A percentile compares a stretch with the other conserved stretches of the same genome.
Conservation (phyloP, 2,113 vertebrate species). For the Emydocephalus ijimae region DNA sequence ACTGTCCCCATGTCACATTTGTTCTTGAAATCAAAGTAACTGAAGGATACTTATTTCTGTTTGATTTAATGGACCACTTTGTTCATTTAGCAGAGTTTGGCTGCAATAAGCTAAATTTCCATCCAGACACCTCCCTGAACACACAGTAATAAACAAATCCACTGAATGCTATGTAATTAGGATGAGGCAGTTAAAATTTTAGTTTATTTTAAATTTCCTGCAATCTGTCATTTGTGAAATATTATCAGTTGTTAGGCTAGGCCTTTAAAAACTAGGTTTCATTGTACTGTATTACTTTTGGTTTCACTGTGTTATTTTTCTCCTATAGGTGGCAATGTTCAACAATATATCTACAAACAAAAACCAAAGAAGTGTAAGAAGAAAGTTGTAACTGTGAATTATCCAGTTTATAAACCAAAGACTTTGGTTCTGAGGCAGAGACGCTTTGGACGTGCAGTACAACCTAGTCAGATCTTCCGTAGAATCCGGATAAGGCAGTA, state of each 20-base stretch:
- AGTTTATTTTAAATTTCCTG: neutral
- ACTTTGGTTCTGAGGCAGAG: constrained; percentile 56
- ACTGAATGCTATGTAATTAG: neutral
- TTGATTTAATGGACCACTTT: neutral
- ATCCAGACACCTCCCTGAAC: neutral
- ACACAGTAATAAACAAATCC: neutral
- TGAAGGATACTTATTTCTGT: neutral
- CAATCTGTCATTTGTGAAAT: neutral
- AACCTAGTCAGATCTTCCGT: constrained; percentile 36
- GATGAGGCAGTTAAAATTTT: neutral
- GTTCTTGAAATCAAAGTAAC: neutral
- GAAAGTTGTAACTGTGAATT: constrained; percentile 52
- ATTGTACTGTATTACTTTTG: neutral
- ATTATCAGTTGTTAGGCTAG: neutral
- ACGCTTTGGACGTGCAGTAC: constrained; percentile 61
- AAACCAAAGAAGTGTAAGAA: constrained; percentile 72
- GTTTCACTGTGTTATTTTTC: neutral
- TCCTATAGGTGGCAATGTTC: constrained; percentile 79
- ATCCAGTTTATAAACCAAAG: constrained; percentile 52
- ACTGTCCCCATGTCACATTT: neutral
- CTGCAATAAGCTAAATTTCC: neutral
- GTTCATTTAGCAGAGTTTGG: neutral
- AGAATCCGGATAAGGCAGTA: constrained; percentile 57
- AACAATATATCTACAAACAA: constrained; percentile 86
- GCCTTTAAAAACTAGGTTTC: neutral